Evolutionary conservation across 2,113 vertebrate species (phyloP).

Genomic region (Oxyura jamaicensis): DNA sequence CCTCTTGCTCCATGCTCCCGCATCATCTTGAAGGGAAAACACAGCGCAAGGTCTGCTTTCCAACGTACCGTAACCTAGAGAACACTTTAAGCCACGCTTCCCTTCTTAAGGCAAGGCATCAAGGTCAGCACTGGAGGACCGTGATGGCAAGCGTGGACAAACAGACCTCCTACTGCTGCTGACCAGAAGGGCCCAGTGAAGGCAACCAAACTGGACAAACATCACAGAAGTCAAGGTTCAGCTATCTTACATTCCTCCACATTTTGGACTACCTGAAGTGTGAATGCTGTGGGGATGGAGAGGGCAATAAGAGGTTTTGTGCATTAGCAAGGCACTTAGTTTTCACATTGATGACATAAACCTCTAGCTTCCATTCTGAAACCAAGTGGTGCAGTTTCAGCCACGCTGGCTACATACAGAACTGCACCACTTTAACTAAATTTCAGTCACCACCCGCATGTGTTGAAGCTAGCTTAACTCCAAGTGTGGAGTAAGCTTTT

Average conservation of each 20-base stretch:
- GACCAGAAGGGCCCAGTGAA: neutral
- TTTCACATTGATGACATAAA: neutral
- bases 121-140: rapidly evolving
- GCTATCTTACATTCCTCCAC: neutral
- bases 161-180: neutral
- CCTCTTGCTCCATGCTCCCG: neutral
- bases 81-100: neutral
- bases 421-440: neutral
- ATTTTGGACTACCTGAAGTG: neutral
- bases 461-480: neutral
- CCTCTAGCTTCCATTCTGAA: neutral
- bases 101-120: neutral
- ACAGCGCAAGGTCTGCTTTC: neutral
- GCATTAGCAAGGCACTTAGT: neutral
- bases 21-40: neutral
- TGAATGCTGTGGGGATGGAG: neutral
- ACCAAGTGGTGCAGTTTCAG: neutral
- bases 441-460: neutral
- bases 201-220: rapidly evolving
- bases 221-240: neutral
- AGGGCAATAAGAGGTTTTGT: neutral
- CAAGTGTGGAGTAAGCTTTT: neutral
- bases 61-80: neutral
- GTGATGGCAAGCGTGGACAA: rapidly evolving
- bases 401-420: neutral